Percentiles rank a stretch among this genome's conserved stretches.
phyloP scores from a whole-genome alignment of 2,113 vertebrate species.

The Pavo muticus region DNA sequence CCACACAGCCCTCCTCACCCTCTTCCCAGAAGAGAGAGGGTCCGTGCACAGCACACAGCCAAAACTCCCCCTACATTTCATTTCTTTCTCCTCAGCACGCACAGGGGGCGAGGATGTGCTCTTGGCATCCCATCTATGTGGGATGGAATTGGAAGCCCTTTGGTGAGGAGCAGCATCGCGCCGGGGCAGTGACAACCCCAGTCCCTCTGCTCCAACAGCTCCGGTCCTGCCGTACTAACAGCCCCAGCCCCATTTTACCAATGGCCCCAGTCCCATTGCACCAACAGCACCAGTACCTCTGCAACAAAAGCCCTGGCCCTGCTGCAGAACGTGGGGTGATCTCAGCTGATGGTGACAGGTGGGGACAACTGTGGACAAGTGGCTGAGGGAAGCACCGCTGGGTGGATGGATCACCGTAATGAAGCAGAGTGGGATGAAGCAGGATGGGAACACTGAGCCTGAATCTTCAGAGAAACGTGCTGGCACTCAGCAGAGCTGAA shows the following conservation, averaged over 20 bases:
- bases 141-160: background rate
- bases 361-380: background rate
- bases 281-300: no score
- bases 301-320: background rate
- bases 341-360: background rate
- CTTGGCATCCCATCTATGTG: background rate
- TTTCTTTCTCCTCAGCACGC: background rate
- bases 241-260: no score
- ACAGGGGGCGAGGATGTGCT: background rate
- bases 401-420: fast-evolving
- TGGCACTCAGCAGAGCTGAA: background rate
- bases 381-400: background rate
- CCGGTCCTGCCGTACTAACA: no score
- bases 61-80: background rate
- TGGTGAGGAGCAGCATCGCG: background rate
- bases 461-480: background rate
- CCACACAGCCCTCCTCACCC: background rate
- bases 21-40: background rate
- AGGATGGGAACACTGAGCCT: background rate
- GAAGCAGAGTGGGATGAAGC: background rate
- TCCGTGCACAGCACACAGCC: no score
- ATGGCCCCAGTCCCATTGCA: no score
- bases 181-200: fast-evolving
- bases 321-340: fast-evolving
- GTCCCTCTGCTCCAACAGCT: background rate